Evolutionary conservation across 2,113 vertebrate species (phyloP).

Genomic region (Pica pica): DNA sequence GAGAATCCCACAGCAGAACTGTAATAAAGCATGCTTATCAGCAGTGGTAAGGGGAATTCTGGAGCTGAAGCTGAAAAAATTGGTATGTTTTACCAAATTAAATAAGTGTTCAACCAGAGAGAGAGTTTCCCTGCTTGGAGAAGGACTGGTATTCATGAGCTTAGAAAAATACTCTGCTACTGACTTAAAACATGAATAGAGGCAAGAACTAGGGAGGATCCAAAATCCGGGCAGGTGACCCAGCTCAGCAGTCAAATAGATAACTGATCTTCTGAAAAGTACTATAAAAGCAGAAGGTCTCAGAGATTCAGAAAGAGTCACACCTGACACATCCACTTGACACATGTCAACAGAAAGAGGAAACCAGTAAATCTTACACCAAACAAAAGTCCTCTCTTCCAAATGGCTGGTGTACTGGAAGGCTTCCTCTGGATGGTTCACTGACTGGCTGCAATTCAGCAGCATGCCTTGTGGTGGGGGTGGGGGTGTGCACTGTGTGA

Average conservation of each 20-base stretch:
- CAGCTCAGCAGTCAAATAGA: neutral
- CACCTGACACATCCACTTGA: neutral
- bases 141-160: neutral
- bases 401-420: neutral
- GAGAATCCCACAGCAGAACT: neutral
- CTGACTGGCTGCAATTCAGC: neutral
- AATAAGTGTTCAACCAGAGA: neutral
- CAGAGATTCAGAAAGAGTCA: neutral
- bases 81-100: neutral
- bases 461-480: neutral
- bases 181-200: neutral
- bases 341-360: neutral
- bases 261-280: neutral
- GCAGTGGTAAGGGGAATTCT: neutral
- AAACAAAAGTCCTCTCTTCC: neutral
- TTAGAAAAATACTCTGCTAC: neutral
- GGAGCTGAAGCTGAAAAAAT: neutral
- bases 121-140: neutral
- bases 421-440: neutral
- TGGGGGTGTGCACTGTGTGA: neutral
- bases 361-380: neutral
- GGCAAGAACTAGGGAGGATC: neutral
- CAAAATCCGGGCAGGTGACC: neutral
- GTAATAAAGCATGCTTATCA: neutral
- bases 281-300: neutral